Evolutionary conservation across 2,113 vertebrate species (phyloP).

Genomic region (Connochaetes taurinus): DNA sequence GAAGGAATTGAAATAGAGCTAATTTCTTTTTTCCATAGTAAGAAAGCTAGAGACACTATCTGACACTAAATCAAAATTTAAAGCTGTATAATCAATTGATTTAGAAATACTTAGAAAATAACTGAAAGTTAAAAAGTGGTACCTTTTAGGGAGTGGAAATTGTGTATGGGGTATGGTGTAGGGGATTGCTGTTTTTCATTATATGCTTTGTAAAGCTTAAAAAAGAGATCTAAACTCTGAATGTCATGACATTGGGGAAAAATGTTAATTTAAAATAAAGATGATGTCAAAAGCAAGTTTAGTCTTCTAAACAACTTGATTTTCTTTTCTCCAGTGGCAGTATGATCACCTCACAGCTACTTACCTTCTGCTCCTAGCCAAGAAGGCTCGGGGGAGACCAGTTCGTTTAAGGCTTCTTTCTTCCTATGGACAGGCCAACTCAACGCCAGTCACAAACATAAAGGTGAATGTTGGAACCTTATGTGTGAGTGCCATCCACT

Average conservation of each 20-base stretch:
- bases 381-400: conserved; percentile 87
- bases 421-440: conserved; percentile 16
- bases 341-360: conserved; percentile 92
- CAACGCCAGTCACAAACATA: conserved; percentile 58
- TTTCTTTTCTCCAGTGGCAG: conserved; percentile 83
- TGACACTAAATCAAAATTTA: background rate
- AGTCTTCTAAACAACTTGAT: conserved; percentile 5
- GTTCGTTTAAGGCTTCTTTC: conserved; percentile 77
- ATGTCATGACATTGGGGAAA: background rate
- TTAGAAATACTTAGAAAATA: background rate
- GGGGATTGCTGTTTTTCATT: background rate
- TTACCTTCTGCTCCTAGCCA: conserved; percentile 91
- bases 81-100: background rate
- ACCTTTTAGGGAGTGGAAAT: background rate
- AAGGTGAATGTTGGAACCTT: conserved; percentile 75
- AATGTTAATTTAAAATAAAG: background rate
- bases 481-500: background rate
- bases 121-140: background rate
- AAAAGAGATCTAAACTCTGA: background rate
- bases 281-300: background rate
- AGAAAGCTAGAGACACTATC: background rate
- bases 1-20: background rate
- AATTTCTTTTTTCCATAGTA: background rate
- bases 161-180: background rate
- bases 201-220: background rate